Evolutionary conservation across 2,888 invertebrate species (phyloP).

Genomic region (Melinopterus prodromus): DNA sequence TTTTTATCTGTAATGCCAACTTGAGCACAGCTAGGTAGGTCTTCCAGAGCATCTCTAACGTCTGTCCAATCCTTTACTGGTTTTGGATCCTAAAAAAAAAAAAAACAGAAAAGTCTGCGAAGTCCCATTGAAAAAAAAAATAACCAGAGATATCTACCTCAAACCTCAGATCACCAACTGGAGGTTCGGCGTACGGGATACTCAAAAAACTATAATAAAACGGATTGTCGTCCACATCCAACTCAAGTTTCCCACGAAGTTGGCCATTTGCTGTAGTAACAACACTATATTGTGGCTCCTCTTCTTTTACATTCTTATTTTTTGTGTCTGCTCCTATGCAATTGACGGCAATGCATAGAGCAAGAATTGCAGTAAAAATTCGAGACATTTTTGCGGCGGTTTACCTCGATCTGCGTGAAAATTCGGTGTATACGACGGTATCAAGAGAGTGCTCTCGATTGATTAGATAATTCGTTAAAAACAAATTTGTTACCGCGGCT

Average conservation of each 20-base stretch:
- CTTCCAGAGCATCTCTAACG: constrained; percentile 53
- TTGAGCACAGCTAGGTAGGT: constrained; percentile 53
- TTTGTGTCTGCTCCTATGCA: neutral
- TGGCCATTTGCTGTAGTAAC: constrained; percentile 46
- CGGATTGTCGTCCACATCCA: constrained; percentile 47
- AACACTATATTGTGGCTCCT: neutral
- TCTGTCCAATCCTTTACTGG: constrained; percentile 55
- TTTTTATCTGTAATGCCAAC: constrained; percentile 53
- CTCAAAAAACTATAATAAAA: constrained; percentile 54
- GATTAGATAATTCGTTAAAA: neutral
- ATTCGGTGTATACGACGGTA: neutral
- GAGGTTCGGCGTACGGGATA: constrained; percentile 58
- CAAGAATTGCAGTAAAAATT: neutral
- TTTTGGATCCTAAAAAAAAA: constrained; percentile 51
- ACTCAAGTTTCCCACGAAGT: constrained; percentile 48
- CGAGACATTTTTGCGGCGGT: neutral
- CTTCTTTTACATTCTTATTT: neutral
- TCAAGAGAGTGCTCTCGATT: neutral
- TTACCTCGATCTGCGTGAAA: neutral
- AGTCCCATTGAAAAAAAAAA: neutral
- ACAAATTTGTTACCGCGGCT: neutral
- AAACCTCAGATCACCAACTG: constrained; percentile 55
- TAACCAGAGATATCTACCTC: constrained; percentile 47
- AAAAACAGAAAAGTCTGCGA: neutral
- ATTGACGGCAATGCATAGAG: neutral